Evolutionary conservation across 2,888 invertebrate genomes (phyloP).

Genomic region (Andrena marginata): DNA sequence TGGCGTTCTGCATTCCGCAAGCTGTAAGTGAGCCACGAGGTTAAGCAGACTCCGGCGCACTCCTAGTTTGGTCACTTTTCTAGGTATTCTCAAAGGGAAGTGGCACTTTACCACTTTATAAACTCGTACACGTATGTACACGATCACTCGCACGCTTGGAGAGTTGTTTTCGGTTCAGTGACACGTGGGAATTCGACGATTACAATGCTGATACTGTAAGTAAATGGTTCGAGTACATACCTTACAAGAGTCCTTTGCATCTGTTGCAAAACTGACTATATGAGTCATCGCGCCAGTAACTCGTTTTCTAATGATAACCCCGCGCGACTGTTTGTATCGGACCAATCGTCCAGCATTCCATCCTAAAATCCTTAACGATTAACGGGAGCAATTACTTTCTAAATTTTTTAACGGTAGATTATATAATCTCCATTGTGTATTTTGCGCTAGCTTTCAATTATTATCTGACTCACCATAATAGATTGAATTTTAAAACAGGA

Average conservation of each 20-base stretch:
- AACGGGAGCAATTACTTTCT: no score
- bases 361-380: no score
- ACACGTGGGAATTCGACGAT: conserved; percentile 60
- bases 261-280: conserved; percentile 39
- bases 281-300: conserved; percentile 52
- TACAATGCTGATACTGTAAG: conserved; percentile 43
- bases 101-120: conserved; percentile 1
- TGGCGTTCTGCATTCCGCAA: conserved; percentile 10
- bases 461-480: no score
- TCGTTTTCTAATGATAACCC: conserved; percentile 35
- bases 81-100: conserved; percentile 11
- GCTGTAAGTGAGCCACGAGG: conserved; percentile 53
- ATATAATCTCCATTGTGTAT: no score
- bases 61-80: conserved; percentile 15
- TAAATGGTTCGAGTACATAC: conserved; percentile 33
- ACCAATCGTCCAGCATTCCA: no score
- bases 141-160: not conserved
- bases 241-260: conserved; percentile 27
- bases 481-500: no score
- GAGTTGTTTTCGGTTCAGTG: conserved; percentile 50
- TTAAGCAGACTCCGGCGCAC: conserved; percentile 25
- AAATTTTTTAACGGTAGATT: no score
- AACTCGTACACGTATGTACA: not conserved
- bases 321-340: conserved; percentile 8
- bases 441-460: no score